Evolutionary conservation across 2,888 invertebrate species (phyloP).

Genomic region (Metallyticus violacea): DNA sequence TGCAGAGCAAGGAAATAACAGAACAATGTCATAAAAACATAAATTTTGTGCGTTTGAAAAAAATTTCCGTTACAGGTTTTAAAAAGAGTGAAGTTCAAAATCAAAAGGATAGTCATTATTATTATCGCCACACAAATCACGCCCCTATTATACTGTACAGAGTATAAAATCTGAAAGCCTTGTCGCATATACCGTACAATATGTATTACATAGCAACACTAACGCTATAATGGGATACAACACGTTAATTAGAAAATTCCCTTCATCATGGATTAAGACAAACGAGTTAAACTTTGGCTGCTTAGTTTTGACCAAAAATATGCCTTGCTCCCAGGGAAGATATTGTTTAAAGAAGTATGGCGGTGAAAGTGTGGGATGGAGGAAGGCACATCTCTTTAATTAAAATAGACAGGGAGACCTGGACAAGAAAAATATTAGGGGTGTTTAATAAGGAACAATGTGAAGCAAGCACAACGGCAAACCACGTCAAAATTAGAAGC

Average conservation of each 20-base stretch:
- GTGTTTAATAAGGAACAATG: background rate
- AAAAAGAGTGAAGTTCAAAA: too few relatives aligned
- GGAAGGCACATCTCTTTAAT: background rate
- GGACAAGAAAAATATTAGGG: background rate
- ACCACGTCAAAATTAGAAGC: conserved; percentile 1
- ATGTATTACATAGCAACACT: background rate
- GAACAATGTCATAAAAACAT: too few relatives aligned
- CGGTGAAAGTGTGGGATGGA: background rate
- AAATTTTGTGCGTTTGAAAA: too few relatives aligned
- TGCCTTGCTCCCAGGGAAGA: background rate
- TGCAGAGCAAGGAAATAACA: too few relatives aligned
- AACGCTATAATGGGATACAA: too few relatives aligned
- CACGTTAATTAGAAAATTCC: background rate
- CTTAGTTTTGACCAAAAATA: background rate
- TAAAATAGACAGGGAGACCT: background rate
- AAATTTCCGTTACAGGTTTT: too few relatives aligned
- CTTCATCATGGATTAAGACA: background rate
- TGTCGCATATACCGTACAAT: too few relatives aligned
- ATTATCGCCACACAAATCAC: too few relatives aligned
- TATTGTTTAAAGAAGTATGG: background rate
- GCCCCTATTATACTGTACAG: too few relatives aligned
- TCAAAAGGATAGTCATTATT: too few relatives aligned
- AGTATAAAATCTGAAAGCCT: too few relatives aligned
- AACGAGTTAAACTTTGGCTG: background rate
- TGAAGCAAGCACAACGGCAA: background rate